Conservation (phyloP, 2,113 vertebrate genomes). For the Antigone vipio region DNA sequence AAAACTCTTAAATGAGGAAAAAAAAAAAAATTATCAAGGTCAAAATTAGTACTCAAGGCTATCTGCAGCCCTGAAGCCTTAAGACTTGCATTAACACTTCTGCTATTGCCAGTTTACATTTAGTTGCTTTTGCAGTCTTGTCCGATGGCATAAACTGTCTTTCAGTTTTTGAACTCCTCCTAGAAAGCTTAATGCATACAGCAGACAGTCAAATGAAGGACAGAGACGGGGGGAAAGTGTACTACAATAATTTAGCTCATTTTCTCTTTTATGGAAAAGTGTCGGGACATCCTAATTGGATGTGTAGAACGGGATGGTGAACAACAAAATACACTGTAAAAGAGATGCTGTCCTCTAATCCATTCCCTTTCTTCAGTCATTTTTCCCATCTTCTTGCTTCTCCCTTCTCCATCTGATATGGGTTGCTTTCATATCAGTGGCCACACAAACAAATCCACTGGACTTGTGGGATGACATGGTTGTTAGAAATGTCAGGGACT, state of each 20-base stretch:
- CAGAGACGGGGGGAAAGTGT: neutral
- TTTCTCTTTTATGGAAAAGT: neutral
- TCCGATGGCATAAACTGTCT: neutral
- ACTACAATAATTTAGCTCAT: neutral
- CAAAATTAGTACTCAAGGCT: neutral
- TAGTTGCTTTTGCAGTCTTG: neutral
- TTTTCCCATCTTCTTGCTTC: neutral
- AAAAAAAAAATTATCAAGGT: neutral
- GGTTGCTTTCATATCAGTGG: neutral
- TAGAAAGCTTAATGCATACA: neutral
- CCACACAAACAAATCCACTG: neutral
- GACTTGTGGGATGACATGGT: neutral
- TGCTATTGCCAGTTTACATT: neutral
- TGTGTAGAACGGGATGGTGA: neutral
- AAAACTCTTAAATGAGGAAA: neutral
- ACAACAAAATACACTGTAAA: neutral
- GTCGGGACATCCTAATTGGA: neutral
- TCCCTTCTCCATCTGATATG: neutral
- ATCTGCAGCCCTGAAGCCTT: neutral
- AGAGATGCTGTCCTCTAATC: neutral
- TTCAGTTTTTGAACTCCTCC: neutral
- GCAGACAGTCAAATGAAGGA: neutral
- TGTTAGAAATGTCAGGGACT: too few species aligned
- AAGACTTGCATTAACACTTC: neutral
- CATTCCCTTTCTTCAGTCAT: neutral